Percentiles rank a stretch among this genome's conserved stretches.
Evolutionary conservation across 2,113 vertebrate species (phyloP).

Genomic region (Brienomyrus brachyistius): DNA sequence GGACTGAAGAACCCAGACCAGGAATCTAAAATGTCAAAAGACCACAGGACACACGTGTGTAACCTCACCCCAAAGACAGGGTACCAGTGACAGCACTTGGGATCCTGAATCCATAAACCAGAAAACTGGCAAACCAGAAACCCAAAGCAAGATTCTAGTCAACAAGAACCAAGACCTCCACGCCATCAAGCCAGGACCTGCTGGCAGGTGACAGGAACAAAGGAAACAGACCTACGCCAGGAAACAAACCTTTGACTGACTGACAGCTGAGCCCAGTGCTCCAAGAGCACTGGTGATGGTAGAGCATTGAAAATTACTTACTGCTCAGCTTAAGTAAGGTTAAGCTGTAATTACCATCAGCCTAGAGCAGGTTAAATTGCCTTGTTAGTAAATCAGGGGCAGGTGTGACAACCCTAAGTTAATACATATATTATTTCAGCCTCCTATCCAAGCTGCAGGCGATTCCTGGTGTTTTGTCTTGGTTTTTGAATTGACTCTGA

Average conservation of each 20-base stretch:
- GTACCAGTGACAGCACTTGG: not conserved
- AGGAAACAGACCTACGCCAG: not conserved
- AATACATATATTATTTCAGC: slow-evolving; percentile 39
- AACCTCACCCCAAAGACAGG: not conserved
- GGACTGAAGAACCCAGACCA: not conserved
- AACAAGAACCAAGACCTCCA: not conserved
- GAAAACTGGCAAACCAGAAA: not conserved
- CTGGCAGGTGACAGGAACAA: not conserved
- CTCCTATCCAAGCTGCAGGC: slow-evolving; percentile 25
- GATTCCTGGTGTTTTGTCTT: slow-evolving; percentile 36
- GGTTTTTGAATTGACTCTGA: slow-evolving; percentile 27
- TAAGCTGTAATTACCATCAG: not conserved
- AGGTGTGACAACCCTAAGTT: not conserved
- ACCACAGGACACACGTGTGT: not conserved
- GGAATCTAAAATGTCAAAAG: not conserved
- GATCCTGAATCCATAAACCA: not conserved
- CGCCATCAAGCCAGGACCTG: not conserved
- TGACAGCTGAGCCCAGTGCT: not conserved
- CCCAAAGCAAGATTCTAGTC: not conserved
- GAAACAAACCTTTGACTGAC: not conserved
- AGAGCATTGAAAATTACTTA: not conserved
- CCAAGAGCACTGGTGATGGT: not conserved
- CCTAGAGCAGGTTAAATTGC: not conserved
- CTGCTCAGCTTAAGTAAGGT: not conserved
- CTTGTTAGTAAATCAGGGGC: not conserved